Percentiles rank a stretch among this genome's conserved stretches.
phyloP scores from a whole-genome alignment of 2,113 vertebrate species.

The Atrichornis clamosus region DNA sequence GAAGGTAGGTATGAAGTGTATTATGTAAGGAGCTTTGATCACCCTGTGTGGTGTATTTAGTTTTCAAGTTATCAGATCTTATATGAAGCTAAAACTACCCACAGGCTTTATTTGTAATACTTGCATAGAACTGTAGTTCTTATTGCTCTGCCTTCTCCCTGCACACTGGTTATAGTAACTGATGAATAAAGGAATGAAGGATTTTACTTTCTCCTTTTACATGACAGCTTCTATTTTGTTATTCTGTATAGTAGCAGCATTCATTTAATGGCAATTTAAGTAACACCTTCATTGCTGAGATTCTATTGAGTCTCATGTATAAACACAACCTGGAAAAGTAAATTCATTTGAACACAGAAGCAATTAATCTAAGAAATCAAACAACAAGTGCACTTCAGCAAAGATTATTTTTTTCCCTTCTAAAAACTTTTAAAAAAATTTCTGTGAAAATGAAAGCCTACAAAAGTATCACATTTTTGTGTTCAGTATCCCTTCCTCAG shows the following conservation, averaged over 20 bases:
- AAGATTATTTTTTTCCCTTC: not conserved
- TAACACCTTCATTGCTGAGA: not conserved
- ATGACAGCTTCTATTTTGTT: not conserved
- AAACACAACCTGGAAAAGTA: not conserved
- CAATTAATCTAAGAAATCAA: not conserved
- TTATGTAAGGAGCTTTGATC: conserved; percentile 55
- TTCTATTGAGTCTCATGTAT: not conserved
- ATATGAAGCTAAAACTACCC: conserved; percentile 52
- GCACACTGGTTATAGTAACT: not conserved
- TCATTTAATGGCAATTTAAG: not conserved
- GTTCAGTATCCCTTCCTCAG: not conserved
- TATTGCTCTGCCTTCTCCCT: not conserved
- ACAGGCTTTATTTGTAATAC: conserved; percentile 49
- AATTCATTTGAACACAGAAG: not conserved
- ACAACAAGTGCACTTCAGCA: not conserved
- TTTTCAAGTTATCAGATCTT: not conserved
- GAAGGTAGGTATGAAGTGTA: not conserved
- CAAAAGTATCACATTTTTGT: not conserved
- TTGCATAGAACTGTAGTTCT: conserved; percentile 8
- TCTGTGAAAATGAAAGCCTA: not conserved
- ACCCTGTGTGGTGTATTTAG: conserved; percentile 8
- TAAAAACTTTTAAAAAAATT: not conserved
- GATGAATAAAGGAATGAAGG: not conserved
- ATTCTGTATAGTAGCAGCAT: not conserved
- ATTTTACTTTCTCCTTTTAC: conserved; percentile 15